Conservation (phyloP, 2,113 vertebrate genomes). For the Miniopterus natalensis region DNA sequence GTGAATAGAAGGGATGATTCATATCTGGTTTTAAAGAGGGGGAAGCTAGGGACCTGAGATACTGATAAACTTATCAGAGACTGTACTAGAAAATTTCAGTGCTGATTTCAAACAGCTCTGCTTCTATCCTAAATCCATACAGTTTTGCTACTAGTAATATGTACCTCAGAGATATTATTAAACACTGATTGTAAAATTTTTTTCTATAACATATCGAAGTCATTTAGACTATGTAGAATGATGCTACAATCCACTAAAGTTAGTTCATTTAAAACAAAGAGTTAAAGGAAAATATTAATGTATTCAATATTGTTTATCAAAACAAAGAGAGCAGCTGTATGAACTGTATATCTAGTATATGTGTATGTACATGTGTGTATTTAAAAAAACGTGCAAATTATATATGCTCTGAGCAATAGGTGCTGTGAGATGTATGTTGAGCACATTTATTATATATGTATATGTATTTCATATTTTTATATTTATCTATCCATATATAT, state of each 20-base stretch:
- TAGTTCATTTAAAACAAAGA: not conserved
- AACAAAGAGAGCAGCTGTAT: not conserved
- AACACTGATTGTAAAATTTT: not conserved
- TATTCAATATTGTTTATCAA: not conserved
- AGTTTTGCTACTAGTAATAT: not conserved
- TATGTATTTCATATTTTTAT: not conserved
- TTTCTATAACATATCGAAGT: not conserved
- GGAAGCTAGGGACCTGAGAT: not conserved
- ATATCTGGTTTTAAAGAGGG: not conserved
- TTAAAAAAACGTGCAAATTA: not conserved
- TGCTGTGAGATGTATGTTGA: not conserved
- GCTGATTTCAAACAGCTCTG: not conserved
- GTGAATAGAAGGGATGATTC: not conserved
- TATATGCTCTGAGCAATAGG: not conserved
- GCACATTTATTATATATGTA: not conserved
- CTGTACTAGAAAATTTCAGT: not conserved
- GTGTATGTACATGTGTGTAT: not conserved
- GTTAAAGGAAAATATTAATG: not conserved
- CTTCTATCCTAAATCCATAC: not conserved
- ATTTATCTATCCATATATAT: not conserved
- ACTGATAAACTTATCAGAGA: not conserved
- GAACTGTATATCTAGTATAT: not conserved
- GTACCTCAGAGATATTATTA: not conserved
- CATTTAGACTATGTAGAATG: not conserved
- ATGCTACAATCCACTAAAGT: not conserved